Evolutionary conservation across 2,113 vertebrate species (phyloP), one percentile per base, ranked within the genome.

Genomic region (Mirza zaza): DNA sequence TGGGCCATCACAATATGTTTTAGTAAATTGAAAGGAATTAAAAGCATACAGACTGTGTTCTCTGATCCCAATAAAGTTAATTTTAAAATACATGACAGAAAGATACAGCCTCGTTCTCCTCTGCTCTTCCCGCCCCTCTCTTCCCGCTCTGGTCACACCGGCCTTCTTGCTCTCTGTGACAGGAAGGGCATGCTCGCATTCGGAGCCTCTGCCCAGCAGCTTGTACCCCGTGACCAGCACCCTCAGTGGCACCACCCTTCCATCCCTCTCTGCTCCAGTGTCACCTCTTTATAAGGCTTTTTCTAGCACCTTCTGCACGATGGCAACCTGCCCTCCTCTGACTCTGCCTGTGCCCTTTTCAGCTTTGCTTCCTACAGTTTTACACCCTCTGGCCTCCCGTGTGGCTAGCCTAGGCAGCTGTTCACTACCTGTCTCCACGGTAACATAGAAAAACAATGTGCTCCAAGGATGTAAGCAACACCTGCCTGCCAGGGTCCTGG

Each of bases 81-180:
- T 10, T 50, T 50, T 71, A 59, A 80, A 93, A 48, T 11, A 5
- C 23, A 8, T 8, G 55, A 25, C 6, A 52, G 57, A 59, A 39
- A 32, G 23, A 45, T 1, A 2, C 32, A 23, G 3, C 75, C 13
- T 25, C 42, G 0, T 25, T 32, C 27, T 32, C 42, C 63, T 14
- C 8, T 32, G 32, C 34, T 59, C 52, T 29, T 20, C 17, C 17
- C 20, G 15, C 11, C 6, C n/a, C 23, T 29, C 42, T 45, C 61
- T 34, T 7, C 42, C 23, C 1, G 17, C 5, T 48, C 25, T 6
- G 1, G 1, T 32, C 25, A 29, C 34, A 27, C 12, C 8, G 8
- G 27, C 8, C 67, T 29, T n/a, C 65, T 36, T 4, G 6, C 20
- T 55, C 27, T n/a, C 36, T 8, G 8, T 14, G 13, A 8, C 27